Evolutionary conservation across 37 sponge, comb jelly and placozoan species (phyloP).

Genomic region (Agelas oroides): DNA sequence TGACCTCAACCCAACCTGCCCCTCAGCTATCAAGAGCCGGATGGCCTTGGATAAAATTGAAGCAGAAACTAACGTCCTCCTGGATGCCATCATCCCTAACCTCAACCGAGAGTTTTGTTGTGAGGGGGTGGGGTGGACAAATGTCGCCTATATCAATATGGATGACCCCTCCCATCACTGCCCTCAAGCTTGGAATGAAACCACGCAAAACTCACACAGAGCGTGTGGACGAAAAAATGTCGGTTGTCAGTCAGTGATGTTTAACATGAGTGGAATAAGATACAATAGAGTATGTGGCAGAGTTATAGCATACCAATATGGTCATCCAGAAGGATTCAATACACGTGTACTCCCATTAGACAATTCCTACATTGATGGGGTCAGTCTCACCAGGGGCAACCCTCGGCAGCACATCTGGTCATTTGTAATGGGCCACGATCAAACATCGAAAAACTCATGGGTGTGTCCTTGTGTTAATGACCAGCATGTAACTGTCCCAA

Average conservation of each 20-base stretch:
- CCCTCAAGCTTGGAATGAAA: too few relatives aligned
- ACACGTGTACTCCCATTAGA: neutral
- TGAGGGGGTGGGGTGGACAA: conserved; percentile 16
- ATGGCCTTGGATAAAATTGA: too few relatives aligned
- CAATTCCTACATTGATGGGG: neutral
- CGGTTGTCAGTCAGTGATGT: neutral
- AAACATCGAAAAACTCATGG: too few relatives aligned
- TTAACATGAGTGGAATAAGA: neutral
- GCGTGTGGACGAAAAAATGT: too few relatives aligned
- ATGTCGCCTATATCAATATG: conserved; percentile 32
- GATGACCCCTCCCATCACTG: neutral
- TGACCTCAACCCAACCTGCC: too few relatives aligned
- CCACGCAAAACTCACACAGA: too few relatives aligned
- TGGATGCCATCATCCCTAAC: too few relatives aligned
- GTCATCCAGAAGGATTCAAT: neutral
- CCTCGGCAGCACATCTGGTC: conserved; percentile 18
- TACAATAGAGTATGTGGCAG: conserved; percentile 6
- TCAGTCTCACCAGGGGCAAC: neutral
- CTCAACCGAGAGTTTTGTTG: neutral
- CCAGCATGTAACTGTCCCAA: too few relatives aligned
- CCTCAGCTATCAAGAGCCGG: too few relatives aligned
- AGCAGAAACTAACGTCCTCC: too few relatives aligned
- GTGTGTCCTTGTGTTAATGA: neutral
- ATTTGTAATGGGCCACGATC: neutral
- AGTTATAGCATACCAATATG: neutral